Percentiles rank a stretch among this genome's conserved stretches.
Conservation (phyloP, 2,888 invertebrate genomes). For the Anticlea derivata region DNA sequence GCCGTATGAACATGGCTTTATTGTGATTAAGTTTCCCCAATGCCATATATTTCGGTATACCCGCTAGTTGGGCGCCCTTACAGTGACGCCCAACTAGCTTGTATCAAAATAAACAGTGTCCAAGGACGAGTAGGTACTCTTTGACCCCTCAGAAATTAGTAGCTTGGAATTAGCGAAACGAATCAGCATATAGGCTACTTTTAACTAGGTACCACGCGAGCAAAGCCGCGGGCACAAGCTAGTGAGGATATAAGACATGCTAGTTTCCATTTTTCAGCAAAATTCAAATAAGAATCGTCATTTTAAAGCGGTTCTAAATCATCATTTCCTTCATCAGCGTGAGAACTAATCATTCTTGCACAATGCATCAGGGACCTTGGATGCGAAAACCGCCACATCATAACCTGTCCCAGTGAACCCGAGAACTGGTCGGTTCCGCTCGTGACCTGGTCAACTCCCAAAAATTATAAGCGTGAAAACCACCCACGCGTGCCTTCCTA, state of each 20-base stretch:
- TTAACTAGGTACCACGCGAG: too few relatives aligned
- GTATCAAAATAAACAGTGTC: constrained; percentile 30
- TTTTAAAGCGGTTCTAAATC: background rate
- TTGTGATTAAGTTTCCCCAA: too few relatives aligned
- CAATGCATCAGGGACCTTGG: constrained; percentile 48
- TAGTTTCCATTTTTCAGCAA: background rate
- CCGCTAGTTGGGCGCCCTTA: too few relatives aligned
- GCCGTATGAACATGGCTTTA: too few relatives aligned
- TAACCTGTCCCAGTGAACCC: constrained; percentile 51
- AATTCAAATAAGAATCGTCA: background rate
- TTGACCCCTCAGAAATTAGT: too few relatives aligned
- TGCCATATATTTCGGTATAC: too few relatives aligned
- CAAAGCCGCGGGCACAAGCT: too few relatives aligned
- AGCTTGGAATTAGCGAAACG: too few relatives aligned
- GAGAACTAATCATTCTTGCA: constrained; percentile 33
- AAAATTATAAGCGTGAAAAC: constrained; percentile 64
- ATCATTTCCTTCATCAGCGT: constrained; percentile 14
- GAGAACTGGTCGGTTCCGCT: constrained; percentile 46
- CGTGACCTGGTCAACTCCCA: constrained; percentile 48
- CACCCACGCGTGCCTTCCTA: constrained; percentile 54
- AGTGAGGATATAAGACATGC: too few relatives aligned
- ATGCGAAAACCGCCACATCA: constrained; percentile 22
- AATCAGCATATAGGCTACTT: too few relatives aligned
- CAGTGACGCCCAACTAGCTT: too few relatives aligned
- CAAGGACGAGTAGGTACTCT: too few relatives aligned